Conservation (phyloP, 2,888 invertebrate genomes). For the Camponotus fellah region DNA sequence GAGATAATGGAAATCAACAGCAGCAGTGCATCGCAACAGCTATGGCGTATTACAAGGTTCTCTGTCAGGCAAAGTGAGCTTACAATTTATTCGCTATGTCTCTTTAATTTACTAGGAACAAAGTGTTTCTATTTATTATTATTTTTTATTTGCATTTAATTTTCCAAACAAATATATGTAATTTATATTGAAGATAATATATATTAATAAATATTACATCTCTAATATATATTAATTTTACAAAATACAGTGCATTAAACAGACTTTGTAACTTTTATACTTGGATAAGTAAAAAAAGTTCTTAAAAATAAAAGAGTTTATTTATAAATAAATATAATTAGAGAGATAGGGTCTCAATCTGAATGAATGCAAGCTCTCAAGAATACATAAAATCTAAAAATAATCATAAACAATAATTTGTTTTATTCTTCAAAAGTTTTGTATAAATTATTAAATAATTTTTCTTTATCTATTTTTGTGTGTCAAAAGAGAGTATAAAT, state of each 20-base stretch:
- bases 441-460: neutral
- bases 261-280: neutral
- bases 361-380: conserved; percentile 61
- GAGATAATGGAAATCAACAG: conserved; percentile 73
- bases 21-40: conserved; percentile 75
- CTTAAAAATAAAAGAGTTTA: conserved; percentile 1
- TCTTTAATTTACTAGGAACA: conserved; percentile 32
- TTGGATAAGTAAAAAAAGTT: neutral
- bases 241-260: neutral
- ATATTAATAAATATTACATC: too few relatives aligned
- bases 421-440: neutral
- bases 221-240: neutral
- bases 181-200: conserved; percentile 13
- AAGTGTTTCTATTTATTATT: conserved; percentile 37
- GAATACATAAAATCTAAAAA: conserved; percentile 26
- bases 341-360: conserved; percentile 41
- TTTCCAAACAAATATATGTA: conserved; percentile 41
- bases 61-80: conserved; percentile 80
- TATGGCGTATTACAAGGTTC: conserved; percentile 78
- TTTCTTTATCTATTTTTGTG: neutral
- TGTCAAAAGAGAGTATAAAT: neutral
- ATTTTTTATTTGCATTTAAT: conserved; percentile 28
- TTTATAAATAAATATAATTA: conserved; percentile 18
- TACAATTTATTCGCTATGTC: conserved; percentile 53
- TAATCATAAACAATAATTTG: neutral